Percentiles rank a stretch among this genome's conserved stretches.
phyloP scores from a whole-genome alignment of 2,797 vertebrate genomes.

The Propithecus perrieri region DNA sequence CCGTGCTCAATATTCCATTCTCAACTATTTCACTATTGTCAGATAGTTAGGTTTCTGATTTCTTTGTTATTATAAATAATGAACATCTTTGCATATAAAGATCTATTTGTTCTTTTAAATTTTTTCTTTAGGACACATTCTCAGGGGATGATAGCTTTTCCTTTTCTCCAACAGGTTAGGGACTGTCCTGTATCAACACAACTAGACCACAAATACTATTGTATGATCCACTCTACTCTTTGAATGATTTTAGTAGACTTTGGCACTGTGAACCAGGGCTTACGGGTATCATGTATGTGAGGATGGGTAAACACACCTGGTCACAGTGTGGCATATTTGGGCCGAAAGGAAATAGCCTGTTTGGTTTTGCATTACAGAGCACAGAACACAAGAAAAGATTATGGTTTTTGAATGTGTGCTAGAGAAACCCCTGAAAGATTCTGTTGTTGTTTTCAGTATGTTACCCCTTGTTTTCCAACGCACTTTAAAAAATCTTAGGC shows the following conservation, averaged over 20 bases:
- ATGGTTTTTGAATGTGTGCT: not conserved
- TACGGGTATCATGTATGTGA: not conserved
- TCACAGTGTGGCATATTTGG: not conserved
- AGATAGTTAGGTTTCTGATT: not conserved
- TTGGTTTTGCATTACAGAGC: not conserved
- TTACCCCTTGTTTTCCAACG: constrained; percentile 11
- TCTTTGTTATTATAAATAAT: not conserved
- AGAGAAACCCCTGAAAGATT: not conserved
- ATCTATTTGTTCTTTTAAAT: constrained; percentile 3
- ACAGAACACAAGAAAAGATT: not conserved
- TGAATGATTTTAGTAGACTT: not conserved
- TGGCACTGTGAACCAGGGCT: not conserved
- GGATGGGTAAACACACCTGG: not conserved
- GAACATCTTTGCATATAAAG: constrained; percentile 21
- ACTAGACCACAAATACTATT: not conserved
- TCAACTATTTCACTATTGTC: not conserved
- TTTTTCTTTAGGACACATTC: not conserved
- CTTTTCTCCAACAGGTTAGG: not conserved
- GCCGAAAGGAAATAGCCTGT: not conserved
- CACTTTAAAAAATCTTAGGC: not conserved
- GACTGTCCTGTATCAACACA: not conserved
- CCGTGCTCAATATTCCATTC: not conserved
- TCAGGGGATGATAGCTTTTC: not conserved
- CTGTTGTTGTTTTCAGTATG: not conserved
- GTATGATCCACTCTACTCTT: not conserved